Evolutionary conservation across 2,888 invertebrate species (phyloP).

Genomic region (Diarsia rubi): DNA sequence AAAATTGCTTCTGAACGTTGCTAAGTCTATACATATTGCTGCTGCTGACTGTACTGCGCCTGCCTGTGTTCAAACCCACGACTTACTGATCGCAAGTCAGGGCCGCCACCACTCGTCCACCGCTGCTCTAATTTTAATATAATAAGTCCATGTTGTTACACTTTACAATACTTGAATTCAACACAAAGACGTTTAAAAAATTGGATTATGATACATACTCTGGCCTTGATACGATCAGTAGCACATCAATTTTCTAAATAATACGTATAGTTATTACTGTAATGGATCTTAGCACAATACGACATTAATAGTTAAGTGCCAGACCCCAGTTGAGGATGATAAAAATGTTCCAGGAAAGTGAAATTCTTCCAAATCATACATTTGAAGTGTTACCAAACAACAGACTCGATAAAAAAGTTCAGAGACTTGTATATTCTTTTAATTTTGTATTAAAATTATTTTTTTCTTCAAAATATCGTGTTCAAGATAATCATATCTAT

Average conservation of each 20-base stretch:
- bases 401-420: not conserved
- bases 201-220: not conserved
- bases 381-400: conserved; percentile 6
- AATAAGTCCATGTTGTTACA: not conserved
- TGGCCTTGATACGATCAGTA: not conserved
- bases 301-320: not conserved
- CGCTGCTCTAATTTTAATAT: not conserved
- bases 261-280: not conserved
- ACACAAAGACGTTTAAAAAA: not conserved
- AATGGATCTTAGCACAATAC: not conserved
- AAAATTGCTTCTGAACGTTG: too few relatives aligned
- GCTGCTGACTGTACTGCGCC: too few relatives aligned
- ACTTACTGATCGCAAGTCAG: too few relatives aligned
- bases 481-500: conserved; percentile 14
- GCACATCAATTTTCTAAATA: not conserved
- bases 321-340: not conserved
- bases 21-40: too few relatives aligned
- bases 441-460: conserved; percentile 14
- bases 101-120: too few relatives aligned
- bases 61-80: too few relatives aligned
- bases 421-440: conserved; percentile 13
- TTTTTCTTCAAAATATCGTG: conserved; percentile 15
- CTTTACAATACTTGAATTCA: not conserved
- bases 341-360: not conserved
- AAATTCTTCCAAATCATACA: not conserved